Base-by-base conservation (phyloP, 2,888 invertebrate genomes). In the Mystacides longicornis region DNA sequence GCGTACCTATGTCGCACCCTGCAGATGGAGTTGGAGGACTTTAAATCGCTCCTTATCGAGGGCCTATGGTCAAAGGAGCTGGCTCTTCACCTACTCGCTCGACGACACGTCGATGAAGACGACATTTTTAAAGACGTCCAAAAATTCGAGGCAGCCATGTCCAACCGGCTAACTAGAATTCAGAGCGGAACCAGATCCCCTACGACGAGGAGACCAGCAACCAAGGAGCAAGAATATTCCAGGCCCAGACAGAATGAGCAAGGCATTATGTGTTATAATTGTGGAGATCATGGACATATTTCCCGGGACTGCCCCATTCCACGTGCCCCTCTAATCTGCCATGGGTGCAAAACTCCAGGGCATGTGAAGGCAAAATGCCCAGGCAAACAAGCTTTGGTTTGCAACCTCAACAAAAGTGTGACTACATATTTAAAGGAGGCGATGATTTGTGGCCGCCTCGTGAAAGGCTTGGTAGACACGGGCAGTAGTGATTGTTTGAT, bases 401-500 rank as follows among this genome's bases (percentile, higher is more conserved):
- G 43, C 16, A 18, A n/a, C 14, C 5, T 27, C 27, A 27, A 11
- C 11, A 27, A n/a, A n/a, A n/a, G 11, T 27, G 27, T 27, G 11
- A 27, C 5, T 7, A 43, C 7, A 16, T 43, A 43, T 43, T 5
- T 43, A 5, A 43, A 43, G 43, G 43, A 43, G 43, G 43, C 16
- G 43, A 43, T 16, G 18, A 43, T 43, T 16, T 16, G 18, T 43
- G 43, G 43, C 18, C 43, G 16, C 43, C 5, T n/a, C 4, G 43
- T 43, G 18, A 18, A n/a, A 18, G 14, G 43, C 7, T n/a, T 43
- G 7, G 18, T 43, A 5, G 43, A 43, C 18, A 43, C 43, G 4
- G 43, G 43, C 5, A 43, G 43, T n/a, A 43, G 43, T 43, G 43
- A 43, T 43, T 43, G 43, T n/a, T 43, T 43, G 16, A 43, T 43